phyloP scores from a whole-genome alignment of 2,113 vertebrate species.

The Hippocampus zosterae region DNA sequence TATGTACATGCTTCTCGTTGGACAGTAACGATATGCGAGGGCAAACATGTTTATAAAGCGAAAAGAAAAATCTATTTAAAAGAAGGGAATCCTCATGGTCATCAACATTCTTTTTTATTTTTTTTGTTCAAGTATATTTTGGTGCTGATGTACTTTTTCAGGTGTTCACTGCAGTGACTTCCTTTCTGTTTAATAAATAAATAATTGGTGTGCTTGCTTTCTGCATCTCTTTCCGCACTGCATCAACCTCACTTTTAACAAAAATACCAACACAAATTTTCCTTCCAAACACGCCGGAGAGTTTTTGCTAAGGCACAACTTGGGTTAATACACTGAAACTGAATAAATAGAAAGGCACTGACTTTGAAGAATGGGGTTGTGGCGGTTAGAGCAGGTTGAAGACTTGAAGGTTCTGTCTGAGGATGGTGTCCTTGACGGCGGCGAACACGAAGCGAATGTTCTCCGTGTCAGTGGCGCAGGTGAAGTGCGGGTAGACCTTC shows the following conservation, averaged over 20 bases:
- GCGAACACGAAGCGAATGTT: slow-evolving; percentile 85
- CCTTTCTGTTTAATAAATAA: neutral
- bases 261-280: no score
- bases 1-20: no score
- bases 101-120: slow-evolving; percentile 26
- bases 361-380: neutral
- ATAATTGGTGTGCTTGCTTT: neutral
- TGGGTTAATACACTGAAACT: neutral
- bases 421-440: slow-evolving; percentile 87
- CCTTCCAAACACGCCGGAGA: neutral
- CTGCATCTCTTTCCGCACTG: neutral
- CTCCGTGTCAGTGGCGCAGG: slow-evolving; percentile 85
- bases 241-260: neutral
- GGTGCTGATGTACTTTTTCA: slow-evolving; percentile 4
- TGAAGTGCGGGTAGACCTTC: slow-evolving; percentile 83
- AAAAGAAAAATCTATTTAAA: slow-evolving; percentile 25
- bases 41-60: neutral
- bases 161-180: slow-evolving; percentile 23
- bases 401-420: slow-evolving; percentile 81
- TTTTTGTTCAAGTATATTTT: slow-evolving; percentile 26
- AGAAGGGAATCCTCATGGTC: slow-evolving; percentile 27
- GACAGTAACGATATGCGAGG: slow-evolving; percentile 17
- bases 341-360: no score
- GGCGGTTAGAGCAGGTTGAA: slow-evolving; percentile 77
- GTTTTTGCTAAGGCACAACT: neutral